phyloP scores from a whole-genome alignment of 2,797 vertebrate species.

The Scolopax bukidnonensis region DNA sequence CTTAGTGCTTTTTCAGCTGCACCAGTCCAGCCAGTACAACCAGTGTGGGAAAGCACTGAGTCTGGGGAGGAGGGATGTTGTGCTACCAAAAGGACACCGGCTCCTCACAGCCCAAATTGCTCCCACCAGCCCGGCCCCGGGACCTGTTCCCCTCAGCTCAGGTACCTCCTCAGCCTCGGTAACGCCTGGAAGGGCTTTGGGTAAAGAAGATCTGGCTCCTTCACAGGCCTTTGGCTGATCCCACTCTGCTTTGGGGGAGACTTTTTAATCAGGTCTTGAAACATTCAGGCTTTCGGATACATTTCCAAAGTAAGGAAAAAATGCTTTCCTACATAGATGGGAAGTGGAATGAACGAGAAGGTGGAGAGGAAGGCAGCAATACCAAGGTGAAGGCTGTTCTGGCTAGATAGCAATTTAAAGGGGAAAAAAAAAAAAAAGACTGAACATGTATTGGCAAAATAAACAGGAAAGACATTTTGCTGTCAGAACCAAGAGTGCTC shows the following conservation, averaged over 20 bases:
- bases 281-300: not conserved
- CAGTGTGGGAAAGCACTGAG: accelerated
- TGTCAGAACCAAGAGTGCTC: not conserved
- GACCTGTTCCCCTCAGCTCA: not conserved
- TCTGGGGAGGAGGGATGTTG: not conserved
- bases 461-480: not conserved
- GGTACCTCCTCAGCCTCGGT: not conserved
- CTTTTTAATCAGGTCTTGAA: not conserved
- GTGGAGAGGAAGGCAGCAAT: not conserved
- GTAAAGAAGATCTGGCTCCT: not conserved
- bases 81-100: not conserved
- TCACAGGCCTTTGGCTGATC: accelerated
- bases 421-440: not conserved
- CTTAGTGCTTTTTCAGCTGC: not conserved
- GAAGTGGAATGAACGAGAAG: not conserved
- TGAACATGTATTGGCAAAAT: not conserved
- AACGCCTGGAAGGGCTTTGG: not conserved
- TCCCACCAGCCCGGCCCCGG: no score
- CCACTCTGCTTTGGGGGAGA: not conserved
- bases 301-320: not conserved
- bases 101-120: not conserved
- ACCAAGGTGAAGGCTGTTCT: not conserved
- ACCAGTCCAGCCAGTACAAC: not conserved
- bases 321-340: not conserved
- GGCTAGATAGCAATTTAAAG: not conserved